Conservation (phyloP, 1,140 invertebrate genomes). For the Conus ventricosus region DNA sequence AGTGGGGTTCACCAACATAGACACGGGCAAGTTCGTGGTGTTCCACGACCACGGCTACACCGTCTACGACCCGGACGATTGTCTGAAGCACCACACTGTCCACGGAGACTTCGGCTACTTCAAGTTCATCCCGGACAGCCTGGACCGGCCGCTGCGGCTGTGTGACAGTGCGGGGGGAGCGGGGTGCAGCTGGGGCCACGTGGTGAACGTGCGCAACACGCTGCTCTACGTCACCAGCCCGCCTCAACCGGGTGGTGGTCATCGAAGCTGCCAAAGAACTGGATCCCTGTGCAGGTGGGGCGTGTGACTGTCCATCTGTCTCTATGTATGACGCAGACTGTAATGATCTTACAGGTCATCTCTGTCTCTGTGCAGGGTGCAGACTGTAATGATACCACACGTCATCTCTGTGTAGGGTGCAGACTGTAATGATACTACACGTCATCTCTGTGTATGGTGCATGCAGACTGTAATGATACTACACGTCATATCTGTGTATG, state of each 20-base stretch:
- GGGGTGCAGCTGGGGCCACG: slow-evolving; percentile 67
- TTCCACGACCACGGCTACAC: slow-evolving; percentile 87
- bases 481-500: no score
- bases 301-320: no score
- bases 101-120: slow-evolving; percentile 76
- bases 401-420: no score
- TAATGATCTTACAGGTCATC: no score
- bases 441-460: no score
- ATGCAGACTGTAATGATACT: no score
- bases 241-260: slow-evolving; percentile 83
- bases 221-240: slow-evolving; percentile 88
- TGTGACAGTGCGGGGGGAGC: slow-evolving; percentile 63
- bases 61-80: slow-evolving; percentile 85
- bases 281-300: slow-evolving; percentile 70
- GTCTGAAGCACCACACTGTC: slow-evolving; percentile 84
- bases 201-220: slow-evolving; percentile 82
- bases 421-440: no score
- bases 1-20: slow-evolving; percentile 36
- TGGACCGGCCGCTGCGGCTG: slow-evolving; percentile 62
- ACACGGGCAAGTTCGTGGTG: slow-evolving; percentile 80
- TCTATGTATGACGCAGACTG: no score
- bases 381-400: no score
- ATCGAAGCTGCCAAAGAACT: slow-evolving; percentile 71
- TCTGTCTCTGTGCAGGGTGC: no score
- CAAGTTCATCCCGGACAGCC: slow-evolving; percentile 66